A percentile compares a stretch with the other conserved stretches of the same genome.
These are phyloP conservation scores for Hoplias malabaricus DNA, from an alignment of 2,113 vertebrate species.

Conservation along the genomic window DNA sequence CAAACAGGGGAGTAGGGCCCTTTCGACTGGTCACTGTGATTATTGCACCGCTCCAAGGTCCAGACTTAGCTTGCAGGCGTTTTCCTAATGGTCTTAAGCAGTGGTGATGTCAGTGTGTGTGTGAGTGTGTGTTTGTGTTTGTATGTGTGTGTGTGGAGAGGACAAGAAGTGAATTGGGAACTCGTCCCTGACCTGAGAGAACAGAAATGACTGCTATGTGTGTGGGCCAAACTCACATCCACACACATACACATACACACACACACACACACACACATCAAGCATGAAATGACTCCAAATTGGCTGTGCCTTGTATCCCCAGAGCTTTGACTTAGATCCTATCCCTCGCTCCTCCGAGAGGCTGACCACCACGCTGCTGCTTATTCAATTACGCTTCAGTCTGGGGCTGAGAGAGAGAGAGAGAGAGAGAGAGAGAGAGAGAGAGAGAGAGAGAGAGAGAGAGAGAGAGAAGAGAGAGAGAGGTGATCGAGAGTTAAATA, in stretches of 20 bases:
- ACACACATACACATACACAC: background rate
- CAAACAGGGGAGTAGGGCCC: no score
- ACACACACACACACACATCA: conserved; percentile 27
- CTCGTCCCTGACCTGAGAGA: background rate
- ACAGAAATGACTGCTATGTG: background rate
- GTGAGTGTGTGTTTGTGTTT: background rate
- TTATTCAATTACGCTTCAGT: conserved; percentile 74
- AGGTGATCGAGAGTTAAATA: conserved; percentile 33
- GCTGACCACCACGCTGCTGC: conserved; percentile 68
- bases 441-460: conserved; percentile 63
- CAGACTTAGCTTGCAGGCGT: no score
- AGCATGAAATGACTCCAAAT: conserved; percentile 76
- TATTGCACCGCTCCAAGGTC: no score
- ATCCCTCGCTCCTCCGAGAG: conserved; percentile 75
- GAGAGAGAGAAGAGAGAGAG: conserved; percentile 62
- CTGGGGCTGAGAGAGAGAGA: conserved; percentile 52
- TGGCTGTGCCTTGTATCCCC: conserved; percentile 72
- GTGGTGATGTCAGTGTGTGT: background rate
- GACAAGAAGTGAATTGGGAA: background rate
- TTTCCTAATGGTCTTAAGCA: no score
- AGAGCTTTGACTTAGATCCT: conserved; percentile 70
- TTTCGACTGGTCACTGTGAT: no score
- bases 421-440: conserved; percentile 54
- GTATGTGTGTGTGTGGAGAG: conserved; percentile 1
- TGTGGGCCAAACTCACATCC: background rate